Evolutionary conservation across 2,113 vertebrate species (phyloP).

Genomic region (Caranx ignobilis): DNA sequence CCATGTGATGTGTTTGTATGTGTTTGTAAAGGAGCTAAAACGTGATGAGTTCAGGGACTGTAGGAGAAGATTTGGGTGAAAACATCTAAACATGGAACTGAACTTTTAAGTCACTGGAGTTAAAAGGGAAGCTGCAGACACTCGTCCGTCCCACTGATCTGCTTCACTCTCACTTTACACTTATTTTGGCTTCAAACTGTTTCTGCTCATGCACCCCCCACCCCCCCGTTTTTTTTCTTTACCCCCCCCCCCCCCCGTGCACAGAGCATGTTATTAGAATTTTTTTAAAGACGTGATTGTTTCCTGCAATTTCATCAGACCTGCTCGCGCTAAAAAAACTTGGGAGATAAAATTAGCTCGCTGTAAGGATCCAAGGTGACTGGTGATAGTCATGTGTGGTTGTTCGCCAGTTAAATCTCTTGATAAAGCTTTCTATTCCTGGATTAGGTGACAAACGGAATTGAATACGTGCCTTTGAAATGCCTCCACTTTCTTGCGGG

Average conservation of each 20-base stretch:
- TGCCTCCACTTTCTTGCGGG: constrained; percentile 17
- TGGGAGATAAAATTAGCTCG: constrained; percentile 64
- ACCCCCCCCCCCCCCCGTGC: constrained; percentile 7
- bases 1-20: too few relatives aligned
- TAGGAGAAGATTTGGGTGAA: not conserved
- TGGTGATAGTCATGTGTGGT: constrained; percentile 60
- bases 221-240: too few relatives aligned
- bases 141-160: constrained; percentile 37
- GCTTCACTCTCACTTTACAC: constrained; percentile 9
- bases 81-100: not conserved
- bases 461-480: constrained; percentile 32
- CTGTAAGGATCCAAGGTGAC: constrained; percentile 61
- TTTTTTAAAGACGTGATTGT: constrained; percentile 57
- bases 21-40: not conserved
- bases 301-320: constrained; percentile 76
- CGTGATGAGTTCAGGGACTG: not conserved
- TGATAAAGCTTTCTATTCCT: constrained; percentile 71
- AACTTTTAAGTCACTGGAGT: constrained; percentile 29
- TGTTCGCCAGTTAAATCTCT: constrained; percentile 72
- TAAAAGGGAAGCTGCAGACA: constrained; percentile 32
- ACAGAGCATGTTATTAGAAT: constrained; percentile 54
- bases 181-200: constrained; percentile 29
- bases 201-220: not conserved
- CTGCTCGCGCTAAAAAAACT: constrained; percentile 42
- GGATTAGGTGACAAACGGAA: constrained; percentile 60